Evolutionary conservation across 2,797 vertebrate species (phyloP), one percentile per base, ranked within the genome.

Genomic region (Labeo calbasu): DNA sequence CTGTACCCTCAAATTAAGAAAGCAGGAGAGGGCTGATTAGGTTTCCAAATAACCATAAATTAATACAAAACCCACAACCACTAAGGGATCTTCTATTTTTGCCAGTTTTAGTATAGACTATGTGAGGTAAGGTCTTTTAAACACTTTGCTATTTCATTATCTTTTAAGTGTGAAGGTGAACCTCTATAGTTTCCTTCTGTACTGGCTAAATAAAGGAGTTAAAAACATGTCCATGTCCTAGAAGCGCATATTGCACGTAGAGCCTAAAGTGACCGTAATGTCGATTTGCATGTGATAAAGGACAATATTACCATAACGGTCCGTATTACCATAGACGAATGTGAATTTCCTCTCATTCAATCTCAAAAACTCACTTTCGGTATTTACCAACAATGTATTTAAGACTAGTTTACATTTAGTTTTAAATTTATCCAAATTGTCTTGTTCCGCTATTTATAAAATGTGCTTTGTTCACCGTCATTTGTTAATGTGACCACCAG

Each of bases 401-500:
- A 23, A 69, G 46, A 36, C 5, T 17, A 75, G 28, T 79, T 28
- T 72, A n/a, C 1, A 17, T 61, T 43, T 51, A 28, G 59, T 63
- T 57, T 6, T 43, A 21, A n/a, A 57, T 69, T 13, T 6, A 17
- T 46, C 14, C 14, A 10, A 15, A 40, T 77, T 13, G 46, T 36
- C 51, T 12, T 8, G 63, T 23, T 69, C 4, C 17, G 8, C 21
- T 10, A 32, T 40, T 66, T 14, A 11, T 51, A 50, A 79, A 32
- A 66, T 36, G 2, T 23, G 19, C 19, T n/a, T 23, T 4, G 59
- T 11, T 36, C 8, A 15, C 19, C 4, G 46, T 55, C 25, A 14
- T 71, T 73, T 50, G 11, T 50, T 68, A 13, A 19, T 77, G 61
- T 78, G 57, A 13, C 43, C 82, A 53, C 32, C 43, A 86, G 87